These are phyloP conservation scores for Excalfactoria chinensis DNA, from an alignment of 2,113 vertebrate genomes.

Conservation along the genomic window DNA sequence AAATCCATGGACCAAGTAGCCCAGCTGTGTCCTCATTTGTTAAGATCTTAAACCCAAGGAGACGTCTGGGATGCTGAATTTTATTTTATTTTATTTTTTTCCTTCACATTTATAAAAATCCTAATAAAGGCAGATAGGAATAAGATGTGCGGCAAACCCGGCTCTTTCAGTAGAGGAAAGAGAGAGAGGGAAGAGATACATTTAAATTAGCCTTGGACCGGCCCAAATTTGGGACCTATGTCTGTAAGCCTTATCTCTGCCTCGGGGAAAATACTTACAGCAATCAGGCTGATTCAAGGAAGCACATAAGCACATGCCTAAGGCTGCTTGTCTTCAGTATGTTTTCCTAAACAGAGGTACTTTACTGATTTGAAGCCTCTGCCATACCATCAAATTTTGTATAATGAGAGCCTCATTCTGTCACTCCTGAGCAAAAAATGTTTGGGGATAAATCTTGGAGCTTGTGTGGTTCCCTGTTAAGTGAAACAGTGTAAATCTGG, in stretches of 20 bases:
- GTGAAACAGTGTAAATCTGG: not conserved
- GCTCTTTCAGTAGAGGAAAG: not conserved
- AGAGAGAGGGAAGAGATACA: not conserved
- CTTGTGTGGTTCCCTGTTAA: not conserved
- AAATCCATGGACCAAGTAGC: slow-evolving; percentile 69
- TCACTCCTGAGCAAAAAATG: slow-evolving; percentile 22
- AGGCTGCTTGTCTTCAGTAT: slow-evolving; percentile 24
- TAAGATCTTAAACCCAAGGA: slow-evolving; percentile 70
- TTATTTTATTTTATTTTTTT: slow-evolving; percentile 8
- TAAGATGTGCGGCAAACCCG: not conserved
- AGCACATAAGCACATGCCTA: slow-evolving; percentile 40
- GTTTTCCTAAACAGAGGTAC: slow-evolving; percentile 45
- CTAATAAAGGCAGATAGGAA: slow-evolving; percentile 48
- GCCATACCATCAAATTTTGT: not conserved
- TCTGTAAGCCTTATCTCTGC: slow-evolving; percentile 49
- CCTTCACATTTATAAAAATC: slow-evolving; percentile 33
- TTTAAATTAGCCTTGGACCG: slow-evolving; percentile 47
- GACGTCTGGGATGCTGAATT: slow-evolving; percentile 38
- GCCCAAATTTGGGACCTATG: slow-evolving; percentile 29
- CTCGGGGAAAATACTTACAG: slow-evolving; percentile 25
- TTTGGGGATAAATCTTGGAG: not conserved
- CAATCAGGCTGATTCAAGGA: slow-evolving; percentile 37
- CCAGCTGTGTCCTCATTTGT: slow-evolving; percentile 73
- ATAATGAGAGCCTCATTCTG: not conserved
- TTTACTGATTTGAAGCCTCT: slow-evolving; percentile 26